A percentile compares a stretch with the other conserved stretches of the same genome.
phyloP scores from a whole-genome alignment of 2,888 invertebrate species.

The Mechanitis messenoides region DNA sequence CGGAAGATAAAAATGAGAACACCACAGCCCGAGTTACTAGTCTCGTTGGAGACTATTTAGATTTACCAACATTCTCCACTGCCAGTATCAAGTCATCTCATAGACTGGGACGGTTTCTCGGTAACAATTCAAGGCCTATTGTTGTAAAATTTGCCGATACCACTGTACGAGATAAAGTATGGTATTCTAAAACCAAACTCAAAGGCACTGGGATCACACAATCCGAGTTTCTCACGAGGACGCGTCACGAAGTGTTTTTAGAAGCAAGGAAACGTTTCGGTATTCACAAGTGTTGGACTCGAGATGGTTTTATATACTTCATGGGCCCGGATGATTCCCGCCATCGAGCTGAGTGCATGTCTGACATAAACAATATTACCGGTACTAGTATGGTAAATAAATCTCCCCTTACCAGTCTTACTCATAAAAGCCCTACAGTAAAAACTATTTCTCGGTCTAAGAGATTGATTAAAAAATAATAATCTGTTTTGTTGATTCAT shows the following conservation, averaged over 20 bases:
- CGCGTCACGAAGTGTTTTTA: slow-evolving; percentile 2
- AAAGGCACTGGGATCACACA: slow-evolving; percentile 9
- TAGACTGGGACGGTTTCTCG: not conserved
- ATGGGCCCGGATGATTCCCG: not conserved
- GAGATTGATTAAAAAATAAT: no score
- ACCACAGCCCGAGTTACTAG: not conserved
- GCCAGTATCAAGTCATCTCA: slow-evolving; percentile 2
- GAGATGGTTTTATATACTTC: not conserved
- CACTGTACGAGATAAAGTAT: slow-evolving; percentile 3
- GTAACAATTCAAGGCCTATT: not conserved
- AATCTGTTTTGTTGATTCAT: no score
- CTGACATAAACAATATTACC: no score
- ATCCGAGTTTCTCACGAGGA: slow-evolving; percentile 7
- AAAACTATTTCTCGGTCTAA: no score
- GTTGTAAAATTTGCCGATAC: slow-evolving; percentile 3
- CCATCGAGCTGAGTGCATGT: no score
- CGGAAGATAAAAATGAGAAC: not conserved
- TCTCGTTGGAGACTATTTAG: not conserved
- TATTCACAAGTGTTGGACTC: not conserved
- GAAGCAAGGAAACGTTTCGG: not conserved
- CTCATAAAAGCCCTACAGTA: no score
- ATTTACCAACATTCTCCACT: not conserved
- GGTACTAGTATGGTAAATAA: no score
- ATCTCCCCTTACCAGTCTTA: no score
- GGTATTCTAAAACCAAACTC: slow-evolving; percentile 4